These are phyloP conservation scores for Platorchestia sp. DNA, from an alignment of 1,140 invertebrate species.

Conservation along the genomic window DNA sequence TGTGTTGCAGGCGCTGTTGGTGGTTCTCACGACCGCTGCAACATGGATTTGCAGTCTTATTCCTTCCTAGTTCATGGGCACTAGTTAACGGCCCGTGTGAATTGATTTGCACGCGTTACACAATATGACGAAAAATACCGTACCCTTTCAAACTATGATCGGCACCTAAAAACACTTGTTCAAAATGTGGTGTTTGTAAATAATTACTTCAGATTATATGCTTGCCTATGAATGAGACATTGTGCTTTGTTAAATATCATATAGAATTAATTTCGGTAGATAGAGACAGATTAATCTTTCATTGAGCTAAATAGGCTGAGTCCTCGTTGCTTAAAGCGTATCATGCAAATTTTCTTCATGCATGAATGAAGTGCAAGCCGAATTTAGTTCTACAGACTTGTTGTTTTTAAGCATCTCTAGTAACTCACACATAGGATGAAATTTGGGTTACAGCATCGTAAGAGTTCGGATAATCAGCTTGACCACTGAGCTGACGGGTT, in stretches of 20 bases:
- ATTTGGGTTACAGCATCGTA: no score
- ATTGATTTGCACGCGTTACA: not conserved
- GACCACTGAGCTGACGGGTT: no score
- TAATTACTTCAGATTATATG: no score
- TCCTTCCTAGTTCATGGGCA: not conserved
- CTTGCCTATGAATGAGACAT: no score
- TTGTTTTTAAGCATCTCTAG: no score
- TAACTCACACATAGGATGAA: no score
- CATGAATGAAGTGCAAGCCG: not conserved
- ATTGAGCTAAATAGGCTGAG: not conserved
- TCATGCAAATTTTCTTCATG: not conserved
- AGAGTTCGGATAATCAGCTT: no score
- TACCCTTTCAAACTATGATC: not conserved
- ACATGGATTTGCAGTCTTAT: not conserved
- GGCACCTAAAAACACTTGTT: not conserved
- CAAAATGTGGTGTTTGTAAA: not conserved
- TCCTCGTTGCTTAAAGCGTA: not conserved
- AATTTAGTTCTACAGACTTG: no score
- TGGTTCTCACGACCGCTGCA: not conserved
- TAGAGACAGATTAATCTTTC: no score
- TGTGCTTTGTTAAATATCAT: no score
- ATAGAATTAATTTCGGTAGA: no score
- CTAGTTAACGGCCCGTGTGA: not conserved
- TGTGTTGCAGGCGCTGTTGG: not conserved
- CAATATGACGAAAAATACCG: not conserved